Evolutionary conservation across 2,113 vertebrate species (phyloP).

Genomic region (Erythrolamprus reginae): DNA sequence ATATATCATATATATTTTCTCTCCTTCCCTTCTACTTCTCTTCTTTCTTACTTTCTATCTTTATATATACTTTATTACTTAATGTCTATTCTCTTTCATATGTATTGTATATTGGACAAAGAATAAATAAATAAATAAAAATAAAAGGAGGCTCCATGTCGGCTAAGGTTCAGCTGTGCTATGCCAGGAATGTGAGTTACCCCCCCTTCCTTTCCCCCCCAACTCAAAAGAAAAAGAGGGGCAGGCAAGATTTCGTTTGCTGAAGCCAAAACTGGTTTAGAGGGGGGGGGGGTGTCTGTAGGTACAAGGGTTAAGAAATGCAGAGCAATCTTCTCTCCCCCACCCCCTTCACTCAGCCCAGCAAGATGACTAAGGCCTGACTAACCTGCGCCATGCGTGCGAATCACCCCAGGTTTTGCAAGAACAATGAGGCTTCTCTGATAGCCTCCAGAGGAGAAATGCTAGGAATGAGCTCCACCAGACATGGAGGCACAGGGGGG

Average conservation of each 20-base stretch:
- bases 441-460: neutral
- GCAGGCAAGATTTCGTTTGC: neutral
- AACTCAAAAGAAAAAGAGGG: no score
- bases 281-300: neutral
- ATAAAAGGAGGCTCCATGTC: no score
- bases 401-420: neutral
- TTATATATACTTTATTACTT: no score
- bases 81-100: no score
- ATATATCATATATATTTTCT: no score
- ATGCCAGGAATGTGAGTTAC: neutral
- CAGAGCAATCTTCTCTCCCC: neutral
- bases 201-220: no score
- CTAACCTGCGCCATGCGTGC: neutral
- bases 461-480: neutral
- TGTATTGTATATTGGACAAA: no score
- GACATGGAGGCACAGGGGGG: rapidly evolving
- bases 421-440: neutral
- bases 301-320: neutral
- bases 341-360: neutral
- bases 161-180: neutral
- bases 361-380: neutral
- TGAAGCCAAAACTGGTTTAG: neutral
- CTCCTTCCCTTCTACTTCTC: no score
- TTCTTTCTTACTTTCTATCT: no score
- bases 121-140: no score